These are phyloP conservation scores for Melipona beecheii DNA, from an alignment of 2,888 invertebrate species.

Conservation along the genomic window DNA sequence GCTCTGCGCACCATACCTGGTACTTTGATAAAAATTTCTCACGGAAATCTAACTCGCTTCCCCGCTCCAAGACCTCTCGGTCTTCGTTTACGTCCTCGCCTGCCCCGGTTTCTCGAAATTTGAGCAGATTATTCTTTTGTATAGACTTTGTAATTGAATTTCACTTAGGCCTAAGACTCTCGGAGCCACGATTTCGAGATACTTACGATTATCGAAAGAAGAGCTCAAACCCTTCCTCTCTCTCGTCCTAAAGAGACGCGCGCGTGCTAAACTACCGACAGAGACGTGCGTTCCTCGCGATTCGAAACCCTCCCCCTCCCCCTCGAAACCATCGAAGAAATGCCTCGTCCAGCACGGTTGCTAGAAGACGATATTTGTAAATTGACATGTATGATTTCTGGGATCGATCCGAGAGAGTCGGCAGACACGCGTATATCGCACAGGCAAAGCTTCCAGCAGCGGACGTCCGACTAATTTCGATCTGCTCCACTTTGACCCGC, in stretches of 20 bases:
- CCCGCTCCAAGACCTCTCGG: no score
- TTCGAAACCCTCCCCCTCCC: slow-evolving; percentile 6
- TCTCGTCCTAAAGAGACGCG: background rate
- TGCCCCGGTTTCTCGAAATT: slow-evolving; percentile 72
- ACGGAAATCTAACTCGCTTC: no score
- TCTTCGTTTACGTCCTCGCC: background rate
- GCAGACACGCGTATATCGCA: background rate
- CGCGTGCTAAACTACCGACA: slow-evolving; percentile 18
- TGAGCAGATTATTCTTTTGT: slow-evolving; percentile 75
- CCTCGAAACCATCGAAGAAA: slow-evolving; percentile 27
- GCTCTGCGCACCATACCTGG: no score
- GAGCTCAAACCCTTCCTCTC: background rate
- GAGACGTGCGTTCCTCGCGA: background rate
- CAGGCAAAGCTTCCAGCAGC: background rate
- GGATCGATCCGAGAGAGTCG: slow-evolving; percentile 14
- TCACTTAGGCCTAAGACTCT: slow-evolving; percentile 75
- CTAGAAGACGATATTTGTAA: slow-evolving; percentile 19
- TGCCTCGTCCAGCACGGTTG: background rate
- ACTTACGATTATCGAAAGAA: slow-evolving; percentile 51
- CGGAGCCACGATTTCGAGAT: slow-evolving; percentile 59
- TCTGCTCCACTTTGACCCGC: background rate
- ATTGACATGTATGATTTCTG: slow-evolving; percentile 45
- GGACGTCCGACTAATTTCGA: background rate
- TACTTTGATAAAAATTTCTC: no score
- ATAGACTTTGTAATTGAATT: slow-evolving; percentile 80